Evolutionary conservation across 2,888 invertebrate genomes (phyloP).

Genomic region (Eupithecia dodoneata): DNA sequence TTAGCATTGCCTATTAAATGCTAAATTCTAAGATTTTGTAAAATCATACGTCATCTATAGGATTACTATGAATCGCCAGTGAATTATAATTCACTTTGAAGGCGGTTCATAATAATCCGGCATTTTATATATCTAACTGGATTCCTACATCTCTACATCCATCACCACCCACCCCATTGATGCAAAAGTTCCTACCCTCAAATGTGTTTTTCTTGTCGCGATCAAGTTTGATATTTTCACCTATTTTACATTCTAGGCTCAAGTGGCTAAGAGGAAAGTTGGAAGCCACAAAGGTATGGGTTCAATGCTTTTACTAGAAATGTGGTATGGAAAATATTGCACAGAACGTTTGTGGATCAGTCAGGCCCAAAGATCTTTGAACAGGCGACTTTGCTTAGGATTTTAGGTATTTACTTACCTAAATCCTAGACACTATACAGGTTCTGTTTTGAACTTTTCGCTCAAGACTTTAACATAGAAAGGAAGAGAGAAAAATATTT

Average conservation of each 20-base stretch:
- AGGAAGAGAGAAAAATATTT: too few species aligned
- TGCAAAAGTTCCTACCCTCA: conserved; percentile 63
- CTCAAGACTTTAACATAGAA: not conserved
- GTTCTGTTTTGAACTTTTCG: not conserved
- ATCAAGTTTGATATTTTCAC: conserved; percentile 65
- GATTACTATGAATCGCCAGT: not conserved
- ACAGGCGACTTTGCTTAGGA: not conserved
- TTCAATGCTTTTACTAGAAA: conserved; percentile 5
- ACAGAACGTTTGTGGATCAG: conserved; percentile 2
- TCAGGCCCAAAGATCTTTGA: not conserved
- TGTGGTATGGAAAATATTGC: not conserved
- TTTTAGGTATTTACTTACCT: not conserved
- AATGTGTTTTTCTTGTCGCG: conserved; percentile 74
- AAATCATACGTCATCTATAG: not conserved
- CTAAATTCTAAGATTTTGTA: not conserved
- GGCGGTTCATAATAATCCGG: conserved; percentile 15
- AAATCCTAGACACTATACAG: not conserved
- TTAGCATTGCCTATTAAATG: not conserved
- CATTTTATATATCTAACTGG: conserved; percentile 1
- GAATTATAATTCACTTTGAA: not conserved
- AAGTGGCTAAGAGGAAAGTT: conserved; percentile 56
- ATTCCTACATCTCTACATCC: conserved; percentile 24
- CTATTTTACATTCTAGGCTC: conserved; percentile 65
- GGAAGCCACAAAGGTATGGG: conserved; percentile 42
- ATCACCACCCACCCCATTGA: conserved; percentile 54